A percentile compares a stretch with the other conserved stretches of the same genome.
Conservation (phyloP, 2,888 invertebrate species). For the Neoitamus cyanurus region DNA sequence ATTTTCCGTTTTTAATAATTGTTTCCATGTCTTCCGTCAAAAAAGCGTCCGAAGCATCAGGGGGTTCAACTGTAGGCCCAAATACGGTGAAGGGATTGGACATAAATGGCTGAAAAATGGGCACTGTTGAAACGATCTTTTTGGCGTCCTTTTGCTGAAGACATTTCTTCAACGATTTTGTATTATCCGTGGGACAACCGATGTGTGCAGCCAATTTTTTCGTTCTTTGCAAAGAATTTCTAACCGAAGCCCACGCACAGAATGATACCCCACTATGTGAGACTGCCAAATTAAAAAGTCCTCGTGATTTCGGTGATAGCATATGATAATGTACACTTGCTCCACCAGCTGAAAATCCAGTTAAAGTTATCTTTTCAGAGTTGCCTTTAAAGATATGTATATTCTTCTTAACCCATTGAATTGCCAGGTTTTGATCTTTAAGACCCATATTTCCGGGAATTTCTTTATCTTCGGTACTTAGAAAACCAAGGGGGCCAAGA, state of each 20-base stretch:
- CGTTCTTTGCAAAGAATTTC: constrained; percentile 72
- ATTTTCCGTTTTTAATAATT: constrained; percentile 71
- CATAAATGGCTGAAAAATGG: constrained; percentile 66
- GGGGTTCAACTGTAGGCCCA: constrained; percentile 76
- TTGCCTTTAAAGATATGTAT: constrained; percentile 79
- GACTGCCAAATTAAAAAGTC: constrained; percentile 51
- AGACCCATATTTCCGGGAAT: constrained; percentile 79
- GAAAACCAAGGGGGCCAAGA: constrained; percentile 78
- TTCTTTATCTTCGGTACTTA: constrained; percentile 77
- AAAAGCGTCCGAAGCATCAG: constrained; percentile 69
- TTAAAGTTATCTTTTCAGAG: constrained; percentile 74
- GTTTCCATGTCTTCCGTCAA: constrained; percentile 74
- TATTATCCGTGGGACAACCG: constrained; percentile 72
- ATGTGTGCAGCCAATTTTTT: constrained; percentile 71
- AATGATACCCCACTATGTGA: constrained; percentile 79
- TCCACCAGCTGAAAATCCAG: constrained; percentile 80
- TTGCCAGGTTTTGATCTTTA: constrained; percentile 78
- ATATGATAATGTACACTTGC: constrained; percentile 81
- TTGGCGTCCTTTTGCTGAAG: constrained; percentile 72
- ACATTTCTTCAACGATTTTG: constrained; percentile 72
- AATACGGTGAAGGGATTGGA: constrained; percentile 79
- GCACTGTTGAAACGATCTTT: constrained; percentile 69
- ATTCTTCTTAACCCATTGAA: constrained; percentile 77
- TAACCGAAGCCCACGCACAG: constrained; percentile 69
- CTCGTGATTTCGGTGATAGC: constrained; percentile 71